Evolutionary conservation across 1,140 invertebrate genomes (phyloP), one percentile per base, ranked within the genome.

Genomic region (Nilaparvata lugens): DNA sequence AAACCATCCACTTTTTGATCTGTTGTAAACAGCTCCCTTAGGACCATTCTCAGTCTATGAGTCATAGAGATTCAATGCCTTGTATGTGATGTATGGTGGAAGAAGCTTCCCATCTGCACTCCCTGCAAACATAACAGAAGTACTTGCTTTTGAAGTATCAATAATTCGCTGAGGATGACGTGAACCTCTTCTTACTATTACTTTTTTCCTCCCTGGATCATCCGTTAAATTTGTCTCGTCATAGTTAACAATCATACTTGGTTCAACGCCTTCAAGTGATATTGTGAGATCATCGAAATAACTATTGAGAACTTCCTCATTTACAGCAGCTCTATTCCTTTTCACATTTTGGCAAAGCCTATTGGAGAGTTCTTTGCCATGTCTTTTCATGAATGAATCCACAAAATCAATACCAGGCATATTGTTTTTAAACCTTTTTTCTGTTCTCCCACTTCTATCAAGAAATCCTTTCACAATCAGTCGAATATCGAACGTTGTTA

Each of bases 141-240:
- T 19, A 45, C 19, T n/a, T 19, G n/a, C 19, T n/a, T 16, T 19
- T 19, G 70, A 63, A 43, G 40, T 48, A 58, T 75, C 69, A 14
- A 69, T 65, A 16, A 74, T 65, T 42, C 62, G 64, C 62, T 76
- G 70, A 25, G 71, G 65, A 65, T 75, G 69, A 51, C 55, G 40
- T 21, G 60, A 70, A 43, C 72, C 70, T 52, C 73, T 62, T 56
- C 67, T 65, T 60, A 69, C 60, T 56, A 73, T 62, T 21, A 70
- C 57, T 67, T 70, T 73, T 43, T 67, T 68, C 14, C 57, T 64
- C 21, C 71, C 71, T 9, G 72, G 74, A 60, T 76, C 71, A 68
- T 76, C 74, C 4, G 61, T 65, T 2, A 77, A 45, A 61, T 76
- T 75, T 7, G 73, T 24, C 64, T 76, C 74, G 63, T 74, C 73